Conservation (phyloP, 2,888 invertebrate species). For the Tinea pellionella region DNA sequence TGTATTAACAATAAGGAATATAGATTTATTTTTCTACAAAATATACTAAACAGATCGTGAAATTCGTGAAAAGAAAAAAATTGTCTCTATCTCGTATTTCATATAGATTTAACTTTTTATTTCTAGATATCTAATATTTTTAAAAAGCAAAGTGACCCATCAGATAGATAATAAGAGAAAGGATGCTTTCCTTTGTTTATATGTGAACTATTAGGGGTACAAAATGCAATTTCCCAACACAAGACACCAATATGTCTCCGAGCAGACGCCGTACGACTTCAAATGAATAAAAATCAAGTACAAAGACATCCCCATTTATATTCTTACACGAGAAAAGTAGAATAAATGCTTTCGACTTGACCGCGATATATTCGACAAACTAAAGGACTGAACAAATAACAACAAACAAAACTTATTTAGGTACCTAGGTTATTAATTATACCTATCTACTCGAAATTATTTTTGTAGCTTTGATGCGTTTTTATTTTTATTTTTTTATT, state of each 20-base stretch:
- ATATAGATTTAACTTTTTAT: no score
- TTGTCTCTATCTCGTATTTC: no score
- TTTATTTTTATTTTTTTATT: no score
- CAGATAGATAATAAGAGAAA: neutral
- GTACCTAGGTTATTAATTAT: no score
- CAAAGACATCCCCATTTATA: conserved; percentile 25
- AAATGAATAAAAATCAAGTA: conserved; percentile 42
- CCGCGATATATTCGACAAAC: conserved; percentile 3
- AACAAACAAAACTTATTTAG: neutral
- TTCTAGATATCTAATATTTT: no score
- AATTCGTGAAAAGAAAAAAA: no score
- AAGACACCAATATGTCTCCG: conserved; percentile 35
- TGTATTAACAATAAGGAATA: no score
- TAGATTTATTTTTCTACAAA: no score
- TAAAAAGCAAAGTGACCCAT: no score
- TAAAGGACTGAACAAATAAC: neutral
- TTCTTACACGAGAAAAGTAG: conserved; percentile 9
- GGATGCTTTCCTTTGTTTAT: conserved; percentile 1
- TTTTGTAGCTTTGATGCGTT: no score
- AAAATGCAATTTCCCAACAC: conserved; percentile 37
- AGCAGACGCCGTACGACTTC: conserved; percentile 20
- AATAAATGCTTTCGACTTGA: conserved; percentile 10
- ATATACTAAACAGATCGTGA: no score
- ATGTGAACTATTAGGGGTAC: conserved; percentile 21
- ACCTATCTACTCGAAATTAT: no score